phyloP scores from a whole-genome alignment of 2,888 invertebrate species.

The Lochmaea crataegi region DNA sequence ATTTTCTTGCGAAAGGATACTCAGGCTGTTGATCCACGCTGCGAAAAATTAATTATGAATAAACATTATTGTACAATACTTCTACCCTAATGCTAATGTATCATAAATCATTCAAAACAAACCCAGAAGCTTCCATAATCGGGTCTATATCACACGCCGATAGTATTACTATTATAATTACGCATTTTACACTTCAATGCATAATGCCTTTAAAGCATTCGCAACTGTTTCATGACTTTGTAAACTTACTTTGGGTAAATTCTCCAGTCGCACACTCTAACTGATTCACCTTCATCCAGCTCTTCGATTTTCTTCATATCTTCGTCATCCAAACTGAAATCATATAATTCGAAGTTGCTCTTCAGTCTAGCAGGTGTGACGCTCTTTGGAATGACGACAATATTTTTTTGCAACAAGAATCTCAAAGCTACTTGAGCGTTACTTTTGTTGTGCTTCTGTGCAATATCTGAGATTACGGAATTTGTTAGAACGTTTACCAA shows the following conservation, averaged over 20 bases:
- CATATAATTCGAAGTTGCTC: slow-evolving; percentile 80
- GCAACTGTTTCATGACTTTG: too few relatives aligned
- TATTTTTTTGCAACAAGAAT: slow-evolving; percentile 76
- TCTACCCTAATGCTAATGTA: too few relatives aligned
- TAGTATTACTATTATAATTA: too few relatives aligned
- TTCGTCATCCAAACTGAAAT: slow-evolving; percentile 72
- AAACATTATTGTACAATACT: too few relatives aligned
- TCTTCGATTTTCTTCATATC: slow-evolving; percentile 71
- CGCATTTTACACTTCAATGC: too few relatives aligned
- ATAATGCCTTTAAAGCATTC: background rate
- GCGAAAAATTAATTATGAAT: too few relatives aligned
- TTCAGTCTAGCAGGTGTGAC: slow-evolving; percentile 75
- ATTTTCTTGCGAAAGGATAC: too few relatives aligned
- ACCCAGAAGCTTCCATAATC: too few relatives aligned
- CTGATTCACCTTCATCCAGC: slow-evolving; percentile 73
- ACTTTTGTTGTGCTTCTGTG: slow-evolving; percentile 71
- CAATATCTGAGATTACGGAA: slow-evolving; percentile 67
- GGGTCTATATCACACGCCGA: too few relatives aligned
- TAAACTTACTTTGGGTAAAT: slow-evolving; percentile 40
- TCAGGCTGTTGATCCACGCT: too few relatives aligned
- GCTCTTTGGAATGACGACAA: slow-evolving; percentile 85
- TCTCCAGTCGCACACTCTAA: slow-evolving; percentile 76
- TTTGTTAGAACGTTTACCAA: slow-evolving; percentile 74
- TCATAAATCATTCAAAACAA: too few relatives aligned
- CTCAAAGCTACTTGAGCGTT: slow-evolving; percentile 80